These are phyloP conservation scores for Oligia fasciuncula DNA, from an alignment of 2,888 invertebrate species.

Conservation along the genomic window DNA sequence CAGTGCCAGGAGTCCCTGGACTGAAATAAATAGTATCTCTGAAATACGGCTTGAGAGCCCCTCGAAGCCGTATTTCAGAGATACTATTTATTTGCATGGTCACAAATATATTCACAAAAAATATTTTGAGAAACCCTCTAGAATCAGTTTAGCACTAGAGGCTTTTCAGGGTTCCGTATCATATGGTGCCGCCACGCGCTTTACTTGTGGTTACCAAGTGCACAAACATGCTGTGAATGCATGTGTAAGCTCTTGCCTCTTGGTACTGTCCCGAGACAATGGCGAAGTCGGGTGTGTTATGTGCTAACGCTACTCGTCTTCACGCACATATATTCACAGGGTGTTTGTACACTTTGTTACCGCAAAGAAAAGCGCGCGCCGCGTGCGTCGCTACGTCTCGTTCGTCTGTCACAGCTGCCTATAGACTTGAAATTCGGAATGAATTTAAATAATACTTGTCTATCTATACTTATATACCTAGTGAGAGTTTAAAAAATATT, in stretches of 20 bases:
- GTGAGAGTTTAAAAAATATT: background rate
- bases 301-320: background rate
- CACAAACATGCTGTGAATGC: background rate
- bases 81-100: background rate
- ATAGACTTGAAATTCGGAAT: background rate
- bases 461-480: background rate
- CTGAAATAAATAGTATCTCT: too few relatives aligned
- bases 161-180: too few relatives aligned
- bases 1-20: background rate
- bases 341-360: background rate
- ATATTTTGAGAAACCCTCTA: background rate
- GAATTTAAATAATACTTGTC: background rate
- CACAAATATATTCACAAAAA: background rate
- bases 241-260: background rate
- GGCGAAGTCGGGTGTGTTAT: background rate
- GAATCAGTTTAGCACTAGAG: too few relatives aligned
- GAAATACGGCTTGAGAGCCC: too few relatives aligned
- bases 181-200: too few relatives aligned
- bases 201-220: too few relatives aligned
- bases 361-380: background rate
- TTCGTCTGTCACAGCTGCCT: background rate
- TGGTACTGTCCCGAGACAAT: background rate
- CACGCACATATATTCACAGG: background rate
- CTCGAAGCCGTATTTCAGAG: too few relatives aligned
- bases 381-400: too few relatives aligned